Base-by-base conservation (phyloP, 2,113 vertebrate genomes). In the Poeciliopsis occidentalis region DNA sequence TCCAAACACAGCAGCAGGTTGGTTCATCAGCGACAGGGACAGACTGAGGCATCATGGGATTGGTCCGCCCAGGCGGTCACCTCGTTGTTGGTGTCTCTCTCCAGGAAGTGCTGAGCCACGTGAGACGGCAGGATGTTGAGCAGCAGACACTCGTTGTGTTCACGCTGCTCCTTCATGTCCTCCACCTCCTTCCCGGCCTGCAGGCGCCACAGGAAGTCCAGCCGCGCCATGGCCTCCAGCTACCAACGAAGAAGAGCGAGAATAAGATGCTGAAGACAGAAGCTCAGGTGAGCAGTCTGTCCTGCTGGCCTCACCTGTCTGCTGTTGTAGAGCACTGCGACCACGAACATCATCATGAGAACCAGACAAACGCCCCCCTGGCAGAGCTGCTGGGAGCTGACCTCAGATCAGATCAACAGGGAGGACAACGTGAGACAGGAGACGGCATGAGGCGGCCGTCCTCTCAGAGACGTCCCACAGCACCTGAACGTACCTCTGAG, bases 121-220 rank as follows among this genome's bases (percentile, higher is more conserved):
- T 97, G 96, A 17, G 94, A 93, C 10, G 97, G 96, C 26, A 98
- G 88, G 83, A 98, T 97, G 79, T 97, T 97, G 22, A 95, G 91
- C 2, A 97, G 93, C 93, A 98, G 96, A 83, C 96, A 96, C 85
- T 98, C 97, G 3, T 98, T 97, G 91, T 97, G 96, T 27, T 97
- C 96, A 67, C 78, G 30, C 71, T 83, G 86, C 75, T 88, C 86
- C 83, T 73, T 83, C 86, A 88, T 88, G 81, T 88, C 86, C 32
- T 88, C 81, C 69, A 88, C 86, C 51, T 83, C 86, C 81, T 77
- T 88, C 75, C 70, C 79, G 4, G 86, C 86, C 81, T 88, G 86
- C 2, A 88, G 86, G 1, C 86, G 83, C 86, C 86, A 88, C 81
- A 88, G 81, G 78, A 88, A 88, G 83, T 88, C 81, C 67, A 97